phyloP scores from a whole-genome alignment of 2,888 invertebrate genomes.

The Mallateleia sp. region DNA sequence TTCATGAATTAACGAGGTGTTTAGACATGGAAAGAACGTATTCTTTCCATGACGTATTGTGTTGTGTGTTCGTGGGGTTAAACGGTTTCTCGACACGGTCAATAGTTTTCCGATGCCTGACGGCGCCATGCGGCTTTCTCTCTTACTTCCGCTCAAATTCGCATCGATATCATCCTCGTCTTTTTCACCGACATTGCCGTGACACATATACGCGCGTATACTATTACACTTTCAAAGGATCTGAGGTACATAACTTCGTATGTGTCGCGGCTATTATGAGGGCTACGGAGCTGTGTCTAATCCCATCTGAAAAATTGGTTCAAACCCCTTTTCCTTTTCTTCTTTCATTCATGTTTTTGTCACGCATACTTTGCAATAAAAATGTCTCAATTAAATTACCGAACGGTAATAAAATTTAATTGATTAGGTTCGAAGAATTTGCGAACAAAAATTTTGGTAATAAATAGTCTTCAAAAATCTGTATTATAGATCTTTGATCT shows the following conservation, averaged over 20 bases:
- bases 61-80: constrained; percentile 83
- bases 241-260: constrained; percentile 44
- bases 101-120: constrained; percentile 87
- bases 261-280: constrained; percentile 67
- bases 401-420: background rate
- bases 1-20: constrained; percentile 86
- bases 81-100: constrained; percentile 86
- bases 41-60: constrained; percentile 84
- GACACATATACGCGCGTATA: constrained; percentile 70
- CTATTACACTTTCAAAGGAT: constrained; percentile 82
- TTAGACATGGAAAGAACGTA: too few species aligned
- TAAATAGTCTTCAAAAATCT: too few species aligned
- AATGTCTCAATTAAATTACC: background rate
- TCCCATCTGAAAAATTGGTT: constrained; percentile 69
- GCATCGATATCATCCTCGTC: constrained; percentile 66
- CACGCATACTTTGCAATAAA: constrained; percentile 22
- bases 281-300: constrained; percentile 71
- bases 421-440: too few species aligned
- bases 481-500: too few species aligned
- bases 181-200: constrained; percentile 72
- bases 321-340: constrained; percentile 20
- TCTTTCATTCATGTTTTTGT: constrained; percentile 25
- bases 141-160: constrained; percentile 62
- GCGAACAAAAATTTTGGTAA: too few species aligned
- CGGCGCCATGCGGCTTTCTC: constrained; percentile 74